Evolutionary conservation across 2,797 vertebrate genomes (phyloP).

Genomic region (Muscicapa comitata): DNA sequence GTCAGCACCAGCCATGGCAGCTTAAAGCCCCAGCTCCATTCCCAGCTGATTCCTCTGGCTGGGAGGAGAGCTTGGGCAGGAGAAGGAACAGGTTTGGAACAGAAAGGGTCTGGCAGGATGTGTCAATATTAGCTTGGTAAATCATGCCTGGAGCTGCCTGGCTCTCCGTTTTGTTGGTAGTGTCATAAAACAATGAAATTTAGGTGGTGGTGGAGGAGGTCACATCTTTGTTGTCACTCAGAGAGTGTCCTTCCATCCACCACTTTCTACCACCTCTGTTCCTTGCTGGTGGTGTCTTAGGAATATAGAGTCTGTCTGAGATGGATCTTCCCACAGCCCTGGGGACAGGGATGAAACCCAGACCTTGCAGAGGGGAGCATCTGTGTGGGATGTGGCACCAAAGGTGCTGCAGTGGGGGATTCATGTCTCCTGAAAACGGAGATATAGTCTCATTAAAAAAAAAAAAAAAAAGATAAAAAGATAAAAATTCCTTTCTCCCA

Average conservation of each 20-base stretch:
- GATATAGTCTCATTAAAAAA: neutral
- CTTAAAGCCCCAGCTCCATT: neutral
- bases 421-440: neutral
- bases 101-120: neutral
- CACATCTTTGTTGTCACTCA: neutral
- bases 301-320: neutral
- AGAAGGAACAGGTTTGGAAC: neutral
- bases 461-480: neutral
- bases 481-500: constrained; percentile 28
- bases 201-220: neutral
- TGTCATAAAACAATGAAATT: neutral
- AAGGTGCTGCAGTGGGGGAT: neutral
- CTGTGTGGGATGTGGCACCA: neutral
- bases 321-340: neutral
- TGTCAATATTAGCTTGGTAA: neutral
- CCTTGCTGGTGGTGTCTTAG: neutral
- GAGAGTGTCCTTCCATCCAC: neutral
- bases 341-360: neutral
- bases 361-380: neutral
- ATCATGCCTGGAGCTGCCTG: neutral
- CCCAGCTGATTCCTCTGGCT: neutral
- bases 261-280: neutral
- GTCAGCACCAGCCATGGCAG: neutral
- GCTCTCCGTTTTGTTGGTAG: neutral
- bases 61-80: neutral